Evolutionary conservation across 2,113 vertebrate species (phyloP).

Genomic region (Corydoras sp.): DNA sequence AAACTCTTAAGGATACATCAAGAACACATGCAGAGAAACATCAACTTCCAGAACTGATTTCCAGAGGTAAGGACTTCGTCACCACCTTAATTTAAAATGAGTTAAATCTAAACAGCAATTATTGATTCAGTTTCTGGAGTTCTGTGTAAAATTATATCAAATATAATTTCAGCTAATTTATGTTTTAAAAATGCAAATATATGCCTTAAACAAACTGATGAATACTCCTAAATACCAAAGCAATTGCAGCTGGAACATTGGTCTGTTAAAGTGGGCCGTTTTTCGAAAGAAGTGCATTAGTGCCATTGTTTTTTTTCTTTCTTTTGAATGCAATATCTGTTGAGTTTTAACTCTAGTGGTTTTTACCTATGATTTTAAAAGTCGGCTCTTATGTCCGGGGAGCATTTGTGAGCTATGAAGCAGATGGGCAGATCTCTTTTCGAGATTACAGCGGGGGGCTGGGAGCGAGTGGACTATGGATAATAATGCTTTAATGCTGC

Average conservation of each 20-base stretch:
- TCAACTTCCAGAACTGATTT: slow-evolving; percentile 10
- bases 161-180: too few relatives aligned
- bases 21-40: slow-evolving; percentile 27
- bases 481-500: slow-evolving; percentile 29
- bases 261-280: too few relatives aligned
- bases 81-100: neutral
- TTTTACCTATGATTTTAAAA: slow-evolving; percentile 17
- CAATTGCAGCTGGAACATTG: too few relatives aligned
- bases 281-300: too few relatives aligned
- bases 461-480: slow-evolving; percentile 34
- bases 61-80: slow-evolving; percentile 25
- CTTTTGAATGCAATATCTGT: too few relatives aligned
- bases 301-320: too few relatives aligned
- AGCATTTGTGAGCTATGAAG: slow-evolving; percentile 24
- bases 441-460: slow-evolving; percentile 36
- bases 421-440: slow-evolving; percentile 37
- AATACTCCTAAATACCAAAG: too few relatives aligned
- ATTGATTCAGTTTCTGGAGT: too few relatives aligned
- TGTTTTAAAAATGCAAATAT: too few relatives aligned
- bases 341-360: neutral
- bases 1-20: slow-evolving; percentile 38
- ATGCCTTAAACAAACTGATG: too few relatives aligned
- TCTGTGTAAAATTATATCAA: too few relatives aligned
- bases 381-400: slow-evolving; percentile 5
- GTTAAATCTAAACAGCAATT: too few relatives aligned